phyloP scores from a whole-genome alignment of 2,797 vertebrate species.

The Rhinatrema bivittatum region DNA sequence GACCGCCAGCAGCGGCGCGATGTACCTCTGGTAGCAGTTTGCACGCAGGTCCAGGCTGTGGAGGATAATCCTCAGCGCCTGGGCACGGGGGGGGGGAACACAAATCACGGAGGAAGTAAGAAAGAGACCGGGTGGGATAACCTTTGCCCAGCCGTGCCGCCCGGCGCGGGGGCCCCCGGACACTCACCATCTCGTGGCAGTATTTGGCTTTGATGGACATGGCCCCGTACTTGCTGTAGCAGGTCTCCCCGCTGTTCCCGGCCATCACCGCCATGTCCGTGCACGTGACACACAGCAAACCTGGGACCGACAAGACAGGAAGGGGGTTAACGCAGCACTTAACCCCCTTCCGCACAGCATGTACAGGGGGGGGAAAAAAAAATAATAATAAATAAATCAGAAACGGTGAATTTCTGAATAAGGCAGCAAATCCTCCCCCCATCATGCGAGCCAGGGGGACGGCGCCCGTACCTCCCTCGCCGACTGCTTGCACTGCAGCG shows the following conservation, averaged over 20 bases:
- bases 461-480: conserved; percentile 74
- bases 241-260: conserved; percentile 80
- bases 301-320: conserved; percentile 27
- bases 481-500: conserved; percentile 76
- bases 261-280: conserved; percentile 92
- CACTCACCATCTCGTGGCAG: conserved; percentile 89
- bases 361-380: no score
- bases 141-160: background rate
- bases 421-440: no score
- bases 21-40: conserved; percentile 81
- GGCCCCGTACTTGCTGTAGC: conserved; percentile 87
- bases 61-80: conserved; percentile 84
- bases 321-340: background rate
- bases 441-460: background rate
- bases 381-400: no score
- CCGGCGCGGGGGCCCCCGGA: no score
- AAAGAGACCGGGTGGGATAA: background rate
- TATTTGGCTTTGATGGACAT: conserved; percentile 81
- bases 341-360: background rate
- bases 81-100: background rate
- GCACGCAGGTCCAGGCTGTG: conserved; percentile 80
- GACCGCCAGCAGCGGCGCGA: conserved; percentile 73
- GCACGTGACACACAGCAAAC: conserved; percentile 82
- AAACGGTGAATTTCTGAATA: no score
- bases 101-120: background rate